A percentile compares a stretch with the other conserved stretches of the same genome.
Conservation (phyloP, 2,797 vertebrate species). For the Distichodus sexfasciatus region DNA sequence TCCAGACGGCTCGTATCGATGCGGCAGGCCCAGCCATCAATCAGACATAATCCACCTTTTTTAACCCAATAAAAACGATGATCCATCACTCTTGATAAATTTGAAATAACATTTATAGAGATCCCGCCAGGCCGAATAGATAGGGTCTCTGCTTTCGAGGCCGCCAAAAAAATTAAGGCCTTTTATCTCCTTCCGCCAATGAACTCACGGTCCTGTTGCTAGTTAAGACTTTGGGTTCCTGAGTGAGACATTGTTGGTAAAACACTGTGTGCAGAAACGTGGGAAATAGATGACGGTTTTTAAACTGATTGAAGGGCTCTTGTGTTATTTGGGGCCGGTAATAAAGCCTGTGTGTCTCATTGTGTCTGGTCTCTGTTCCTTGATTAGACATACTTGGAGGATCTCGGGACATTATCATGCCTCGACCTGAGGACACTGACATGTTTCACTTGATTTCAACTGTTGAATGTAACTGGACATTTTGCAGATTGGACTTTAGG, state of each 20-base stretch:
- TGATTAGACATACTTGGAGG: constrained; percentile 31
- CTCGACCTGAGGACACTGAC: neutral
- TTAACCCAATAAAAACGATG: constrained; percentile 33
- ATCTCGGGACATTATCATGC: constrained; percentile 12
- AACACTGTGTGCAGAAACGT: constrained; percentile 40
- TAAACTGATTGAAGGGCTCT: constrained; percentile 51
- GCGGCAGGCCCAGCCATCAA: constrained; percentile 19
- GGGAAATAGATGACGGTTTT: constrained; percentile 18
- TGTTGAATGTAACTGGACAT: constrained; percentile 4
- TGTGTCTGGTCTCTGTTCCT: constrained; percentile 36
- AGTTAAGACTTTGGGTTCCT: constrained; percentile 1
- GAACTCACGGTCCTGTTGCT: neutral
- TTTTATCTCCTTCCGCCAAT: constrained; percentile 6
- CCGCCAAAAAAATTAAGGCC: neutral
- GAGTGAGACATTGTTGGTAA: constrained; percentile 12
- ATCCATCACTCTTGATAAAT: constrained; percentile 22
- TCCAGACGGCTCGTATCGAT: constrained; percentile 19
- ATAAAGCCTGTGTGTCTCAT: constrained; percentile 38
- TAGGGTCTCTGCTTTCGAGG: neutral
- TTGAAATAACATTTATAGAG: constrained; percentile 9
- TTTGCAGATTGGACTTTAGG: constrained; percentile 1
- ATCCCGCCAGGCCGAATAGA: neutral
- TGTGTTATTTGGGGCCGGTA: constrained; percentile 43
- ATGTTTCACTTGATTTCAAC: neutral
- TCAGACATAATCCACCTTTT: constrained; percentile 34